A percentile compares a stretch with the other conserved stretches of the same genome.
phyloP scores from a whole-genome alignment of 2,113 vertebrate species.

The Tretioscincus oriximinensis region DNA sequence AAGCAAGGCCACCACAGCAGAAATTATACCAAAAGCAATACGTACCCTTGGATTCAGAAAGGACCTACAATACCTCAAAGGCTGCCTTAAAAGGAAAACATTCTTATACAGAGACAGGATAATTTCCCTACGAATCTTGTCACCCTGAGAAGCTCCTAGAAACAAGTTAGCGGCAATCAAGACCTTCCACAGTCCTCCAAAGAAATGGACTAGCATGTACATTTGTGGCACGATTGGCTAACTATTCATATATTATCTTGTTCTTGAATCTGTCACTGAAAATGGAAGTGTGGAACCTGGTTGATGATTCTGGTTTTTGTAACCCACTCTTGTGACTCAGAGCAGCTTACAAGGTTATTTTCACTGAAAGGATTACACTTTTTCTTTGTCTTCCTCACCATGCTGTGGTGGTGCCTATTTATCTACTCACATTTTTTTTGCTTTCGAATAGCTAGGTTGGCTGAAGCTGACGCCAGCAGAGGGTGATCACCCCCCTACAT shows the following conservation, averaged over 20 bases:
- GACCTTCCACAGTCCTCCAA: not conserved
- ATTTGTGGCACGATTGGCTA: not conserved
- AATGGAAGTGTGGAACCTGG: not conserved
- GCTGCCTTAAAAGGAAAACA: accelerated
- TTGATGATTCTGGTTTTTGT: too few species aligned
- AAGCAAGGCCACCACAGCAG: not conserved
- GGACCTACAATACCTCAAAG: accelerated
- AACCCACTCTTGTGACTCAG: too few species aligned
- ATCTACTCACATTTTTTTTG: too few species aligned
- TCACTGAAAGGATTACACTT: too few species aligned
- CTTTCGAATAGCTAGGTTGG: too few species aligned
- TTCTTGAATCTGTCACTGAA: not conserved
- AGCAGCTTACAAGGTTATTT: too few species aligned
- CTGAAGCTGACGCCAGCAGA: too few species aligned
- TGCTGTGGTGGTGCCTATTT: too few species aligned
- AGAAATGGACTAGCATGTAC: not conserved
- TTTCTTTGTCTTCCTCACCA: too few species aligned
- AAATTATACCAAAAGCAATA: accelerated
- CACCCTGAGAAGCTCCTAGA: not conserved
- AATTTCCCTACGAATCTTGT: too few species aligned
- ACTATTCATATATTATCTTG: not conserved
- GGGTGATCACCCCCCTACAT: too few species aligned
- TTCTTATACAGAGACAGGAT: not conserved
- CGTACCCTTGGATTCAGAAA: not conserved
- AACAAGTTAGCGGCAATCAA: not conserved